A percentile compares a stretch with the other conserved stretches of the same genome.
These are phyloP conservation scores for Drosophila setosimentum DNA, from an alignment of 2,888 invertebrate species.

Conservation along the genomic window DNA sequence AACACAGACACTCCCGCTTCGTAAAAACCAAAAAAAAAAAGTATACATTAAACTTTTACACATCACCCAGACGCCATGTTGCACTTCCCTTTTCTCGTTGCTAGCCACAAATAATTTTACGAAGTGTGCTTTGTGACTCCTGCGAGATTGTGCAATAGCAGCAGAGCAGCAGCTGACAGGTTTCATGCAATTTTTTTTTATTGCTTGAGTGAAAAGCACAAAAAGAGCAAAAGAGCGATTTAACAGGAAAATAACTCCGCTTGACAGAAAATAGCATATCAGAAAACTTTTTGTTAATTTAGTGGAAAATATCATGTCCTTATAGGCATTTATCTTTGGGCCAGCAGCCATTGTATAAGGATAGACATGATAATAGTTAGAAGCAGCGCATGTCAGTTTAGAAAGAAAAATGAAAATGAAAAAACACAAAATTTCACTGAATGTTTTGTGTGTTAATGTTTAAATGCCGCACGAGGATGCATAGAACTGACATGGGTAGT, in stretches of 20 bases:
- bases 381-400: constrained; percentile 30
- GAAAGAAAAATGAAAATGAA: neutral
- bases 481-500: constrained; percentile 31
- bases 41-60: constrained; percentile 71
- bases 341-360: constrained; percentile 24
- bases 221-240: constrained; percentile 3
- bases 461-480: constrained; percentile 28
- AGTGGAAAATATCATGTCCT: constrained; percentile 69
- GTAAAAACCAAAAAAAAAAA: constrained; percentile 40
- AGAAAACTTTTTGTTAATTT: constrained; percentile 64
- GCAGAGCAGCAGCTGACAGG: constrained; percentile 1
- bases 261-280: constrained; percentile 63
- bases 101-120: constrained; percentile 44
- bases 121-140: constrained; percentile 40
- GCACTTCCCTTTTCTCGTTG: constrained; percentile 50
- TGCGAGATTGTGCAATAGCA: constrained; percentile 39
- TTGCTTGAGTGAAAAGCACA: constrained; percentile 30
- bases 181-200: constrained; percentile 39
- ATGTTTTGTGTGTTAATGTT: constrained; percentile 11
- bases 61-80: constrained; percentile 72
- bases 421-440: neutral
- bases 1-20: constrained; percentile 3
- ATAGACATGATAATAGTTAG: neutral
- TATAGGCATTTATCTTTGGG: constrained; percentile 47
- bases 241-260: constrained; percentile 44